Evolutionary conservation across 2,888 invertebrate species (phyloP).

Genomic region (Chymomyza caudatula): DNA sequence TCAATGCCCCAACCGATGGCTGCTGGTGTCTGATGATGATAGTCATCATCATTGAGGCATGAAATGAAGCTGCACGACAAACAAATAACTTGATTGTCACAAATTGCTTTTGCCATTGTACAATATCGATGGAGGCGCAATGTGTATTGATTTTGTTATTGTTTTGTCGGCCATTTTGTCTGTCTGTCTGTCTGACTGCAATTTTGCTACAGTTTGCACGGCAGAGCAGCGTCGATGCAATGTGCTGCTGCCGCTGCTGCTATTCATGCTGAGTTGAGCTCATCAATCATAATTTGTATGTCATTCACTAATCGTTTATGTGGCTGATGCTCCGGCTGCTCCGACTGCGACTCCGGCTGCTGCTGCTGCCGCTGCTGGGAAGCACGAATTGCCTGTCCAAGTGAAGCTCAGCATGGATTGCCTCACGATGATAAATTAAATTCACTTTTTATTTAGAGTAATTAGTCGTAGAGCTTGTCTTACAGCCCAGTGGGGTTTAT

Average conservation of each 20-base stretch:
- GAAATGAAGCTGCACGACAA: constrained; percentile 20
- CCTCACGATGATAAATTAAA: constrained; percentile 61
- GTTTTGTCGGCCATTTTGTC: background rate
- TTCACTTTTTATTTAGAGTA: constrained; percentile 17
- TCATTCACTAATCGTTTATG: constrained; percentile 60
- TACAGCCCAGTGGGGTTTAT: background rate
- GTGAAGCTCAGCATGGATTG: constrained; percentile 47
- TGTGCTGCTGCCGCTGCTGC: constrained; percentile 10
- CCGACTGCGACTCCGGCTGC: constrained; percentile 29
- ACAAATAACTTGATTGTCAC: constrained; percentile 60
- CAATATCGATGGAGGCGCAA: background rate
- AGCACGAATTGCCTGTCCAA: background rate
- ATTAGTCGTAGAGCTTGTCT: background rate
- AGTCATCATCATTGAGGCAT: constrained; percentile 1
- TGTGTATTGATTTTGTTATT: background rate
- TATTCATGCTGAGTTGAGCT: constrained; percentile 8
- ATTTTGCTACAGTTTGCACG: background rate
- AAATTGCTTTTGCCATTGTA: constrained; percentile 45
- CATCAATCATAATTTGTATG: constrained; percentile 67
- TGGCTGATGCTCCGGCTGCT: constrained; percentile 47
- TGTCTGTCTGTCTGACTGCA: background rate
- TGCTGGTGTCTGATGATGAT: too few species aligned
- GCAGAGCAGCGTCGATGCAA: background rate
- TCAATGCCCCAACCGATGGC: background rate
- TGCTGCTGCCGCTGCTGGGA: background rate